Evolutionary conservation across 2,113 vertebrate genomes (phyloP), one percentile per base, ranked within the genome.

Genomic region (Hylia prasina): DNA sequence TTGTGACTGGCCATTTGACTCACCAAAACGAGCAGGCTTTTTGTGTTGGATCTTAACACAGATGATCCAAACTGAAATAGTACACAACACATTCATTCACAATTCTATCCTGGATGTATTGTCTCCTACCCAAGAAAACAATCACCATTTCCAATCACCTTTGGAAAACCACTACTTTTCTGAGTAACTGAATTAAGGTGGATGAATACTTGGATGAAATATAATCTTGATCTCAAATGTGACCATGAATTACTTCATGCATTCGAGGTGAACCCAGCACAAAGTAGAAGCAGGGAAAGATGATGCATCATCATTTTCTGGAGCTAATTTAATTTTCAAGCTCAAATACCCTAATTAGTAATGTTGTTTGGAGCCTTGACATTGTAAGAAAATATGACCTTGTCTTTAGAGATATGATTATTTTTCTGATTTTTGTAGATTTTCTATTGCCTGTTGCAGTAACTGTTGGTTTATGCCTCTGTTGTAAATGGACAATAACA

Each of bases 251-350:
- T 76, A 31, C 31, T n/a, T 71, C 24, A 37, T 33, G 13, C 40
- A 30, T 75, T 87, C 17, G 66, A 58, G 42, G 42, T 84, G 80
- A 95, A 78, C 30, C 15, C 18, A 81, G 35, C 8, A 58, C 13
- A 39, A 66, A 81, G 40, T 20, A 71, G 54, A 83, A 64, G 9
- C 45, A 80, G 50, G 23, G 63, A 66, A 86, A 87, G 42, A 66
- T 63, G 33, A 70, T 0, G 0, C 35, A n/a, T 83, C 39, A 15
- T 84, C 4, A 22, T 83, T 37, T 80, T 87, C 47, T 66, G 39
- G 25, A 93, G 39, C 37, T 81, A 63, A 78, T 92, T 95, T 91
- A 2, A 66, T 83, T 84, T 87, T 14, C 39, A 58, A 64, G 31
- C 53, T 68, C 39, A 64, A 84, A 68, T 75, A 72, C 47, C 30